phyloP scores from a whole-genome alignment of 2,888 invertebrate genomes.

The Limenitis camilla region DNA sequence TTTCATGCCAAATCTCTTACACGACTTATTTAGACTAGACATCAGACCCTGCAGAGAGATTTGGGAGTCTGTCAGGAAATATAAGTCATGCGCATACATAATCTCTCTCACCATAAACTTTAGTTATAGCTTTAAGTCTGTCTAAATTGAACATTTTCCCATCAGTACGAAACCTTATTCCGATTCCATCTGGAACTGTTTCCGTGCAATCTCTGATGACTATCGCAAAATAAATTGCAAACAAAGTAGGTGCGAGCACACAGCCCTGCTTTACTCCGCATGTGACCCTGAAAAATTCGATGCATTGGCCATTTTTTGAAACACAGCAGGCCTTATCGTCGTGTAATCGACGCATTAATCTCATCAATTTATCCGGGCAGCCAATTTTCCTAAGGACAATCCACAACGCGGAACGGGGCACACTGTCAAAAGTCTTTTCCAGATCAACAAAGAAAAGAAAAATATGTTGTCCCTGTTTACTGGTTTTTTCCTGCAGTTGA shows the following conservation, averaged over 20 bases:
- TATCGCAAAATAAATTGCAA: conserved; percentile 7
- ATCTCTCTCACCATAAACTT: background rate
- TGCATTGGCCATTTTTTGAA: too few relatives aligned
- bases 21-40: background rate
- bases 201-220: background rate
- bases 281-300: background rate
- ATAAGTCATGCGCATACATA: conserved; percentile 18
- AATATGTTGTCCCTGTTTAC: too few relatives aligned
- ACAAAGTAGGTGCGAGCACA: conserved; percentile 23
- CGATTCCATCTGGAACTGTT: conserved; percentile 1
- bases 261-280: conserved; percentile 22
- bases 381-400: too few relatives aligned
- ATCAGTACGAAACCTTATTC: conserved; percentile 10
- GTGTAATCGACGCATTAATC: too few relatives aligned
- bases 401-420: too few relatives aligned
- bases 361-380: too few relatives aligned
- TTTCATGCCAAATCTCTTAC: background rate
- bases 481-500: conserved; percentile 4
- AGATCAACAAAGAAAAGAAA: too few relatives aligned
- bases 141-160: background rate
- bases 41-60: background rate
- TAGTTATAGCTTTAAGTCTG: background rate
- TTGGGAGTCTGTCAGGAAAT: conserved; percentile 15
- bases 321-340: too few relatives aligned
- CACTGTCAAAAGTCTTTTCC: too few relatives aligned